Evolutionary conservation across 2,113 vertebrate genomes (phyloP).

Genomic region (Noctilio leporinus): DNA sequence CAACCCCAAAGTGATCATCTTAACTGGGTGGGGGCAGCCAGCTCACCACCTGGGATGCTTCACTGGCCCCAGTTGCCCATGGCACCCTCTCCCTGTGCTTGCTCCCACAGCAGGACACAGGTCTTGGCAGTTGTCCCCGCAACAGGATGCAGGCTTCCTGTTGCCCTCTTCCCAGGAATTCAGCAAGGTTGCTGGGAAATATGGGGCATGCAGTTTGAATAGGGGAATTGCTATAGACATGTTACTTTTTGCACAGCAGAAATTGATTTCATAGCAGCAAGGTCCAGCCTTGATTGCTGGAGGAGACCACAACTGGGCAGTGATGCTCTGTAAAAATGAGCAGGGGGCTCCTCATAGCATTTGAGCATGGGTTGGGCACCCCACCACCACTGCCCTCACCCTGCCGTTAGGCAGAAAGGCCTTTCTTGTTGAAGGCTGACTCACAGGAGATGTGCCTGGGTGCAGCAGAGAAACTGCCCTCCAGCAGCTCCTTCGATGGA

Average conservation of each 20-base stretch:
- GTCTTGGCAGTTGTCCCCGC: too few relatives aligned
- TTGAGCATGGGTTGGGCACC: neutral
- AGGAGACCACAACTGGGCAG: neutral
- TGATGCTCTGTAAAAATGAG: neutral
- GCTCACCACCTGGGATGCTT: fast-evolving
- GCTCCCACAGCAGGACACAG: neutral
- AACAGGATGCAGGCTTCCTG: too few relatives aligned
- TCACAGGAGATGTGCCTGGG: neutral
- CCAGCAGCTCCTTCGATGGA: neutral
- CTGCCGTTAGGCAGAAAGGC: neutral
- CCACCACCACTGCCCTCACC: too few relatives aligned
- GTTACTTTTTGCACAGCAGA: neutral
- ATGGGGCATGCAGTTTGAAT: neutral
- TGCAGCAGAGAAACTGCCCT: neutral
- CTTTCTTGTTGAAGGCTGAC: neutral
- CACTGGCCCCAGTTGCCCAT: fast-evolving
- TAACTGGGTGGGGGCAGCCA: neutral
- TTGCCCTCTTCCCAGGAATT: neutral
- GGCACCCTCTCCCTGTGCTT: too few relatives aligned
- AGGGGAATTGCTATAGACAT: neutral
- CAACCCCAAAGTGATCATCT: neutral
- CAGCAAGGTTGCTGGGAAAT: neutral
- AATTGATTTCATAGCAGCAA: neutral
- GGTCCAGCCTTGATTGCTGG: neutral
- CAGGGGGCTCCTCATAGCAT: fast-evolving